Evolutionary conservation across 2,113 vertebrate species (phyloP).

Genomic region (Aplodontia rufa): DNA sequence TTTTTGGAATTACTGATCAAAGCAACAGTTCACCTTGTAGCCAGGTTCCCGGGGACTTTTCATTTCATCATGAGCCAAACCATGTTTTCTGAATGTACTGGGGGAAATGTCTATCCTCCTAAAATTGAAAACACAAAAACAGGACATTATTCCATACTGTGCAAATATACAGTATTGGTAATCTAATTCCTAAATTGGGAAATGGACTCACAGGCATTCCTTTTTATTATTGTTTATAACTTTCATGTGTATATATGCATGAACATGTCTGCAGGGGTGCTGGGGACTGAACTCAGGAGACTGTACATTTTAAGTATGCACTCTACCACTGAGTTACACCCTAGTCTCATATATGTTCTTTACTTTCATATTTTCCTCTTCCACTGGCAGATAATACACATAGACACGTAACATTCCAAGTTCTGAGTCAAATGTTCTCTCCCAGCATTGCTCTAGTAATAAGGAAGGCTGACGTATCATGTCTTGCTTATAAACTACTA

Average conservation of each 20-base stretch:
- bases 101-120: constrained; percentile 99
- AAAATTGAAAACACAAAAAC: constrained; percentile 63
- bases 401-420: not conserved
- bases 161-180: not conserved
- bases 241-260: not conserved
- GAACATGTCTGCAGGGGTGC: too few species aligned
- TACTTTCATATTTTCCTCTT: not conserved
- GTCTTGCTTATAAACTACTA: not conserved
- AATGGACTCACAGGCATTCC: not conserved
- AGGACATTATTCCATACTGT: not conserved
- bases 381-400: rapidly evolving
- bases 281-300: not conserved
- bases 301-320: too few species aligned
- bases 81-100: constrained; percentile 99
- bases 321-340: not conserved
- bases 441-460: not conserved
- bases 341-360: not conserved
- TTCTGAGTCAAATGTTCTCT: not conserved
- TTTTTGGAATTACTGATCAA: constrained; percentile 85
- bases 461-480: not conserved
- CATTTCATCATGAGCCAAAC: constrained; percentile 95
- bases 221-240: not conserved
- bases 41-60: constrained; percentile 95
- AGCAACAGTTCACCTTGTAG: constrained; percentile 97
- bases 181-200: not conserved